Conservation (phyloP, 2,888 invertebrate species). For the Amblyjoppa proteus region DNA sequence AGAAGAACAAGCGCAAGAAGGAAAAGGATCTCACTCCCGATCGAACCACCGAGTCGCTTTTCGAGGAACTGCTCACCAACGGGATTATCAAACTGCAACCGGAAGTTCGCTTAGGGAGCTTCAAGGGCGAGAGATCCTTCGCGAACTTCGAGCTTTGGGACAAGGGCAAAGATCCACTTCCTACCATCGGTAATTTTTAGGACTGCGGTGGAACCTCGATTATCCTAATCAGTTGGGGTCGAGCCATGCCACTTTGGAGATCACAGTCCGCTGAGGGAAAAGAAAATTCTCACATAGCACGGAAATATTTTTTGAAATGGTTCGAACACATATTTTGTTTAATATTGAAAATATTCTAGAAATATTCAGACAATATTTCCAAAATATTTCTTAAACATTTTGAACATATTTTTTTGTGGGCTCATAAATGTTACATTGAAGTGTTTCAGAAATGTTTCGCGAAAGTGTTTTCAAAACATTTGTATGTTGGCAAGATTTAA, state of each 20-base stretch:
- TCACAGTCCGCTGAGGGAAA: too few relatives aligned
- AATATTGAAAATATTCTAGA: too few relatives aligned
- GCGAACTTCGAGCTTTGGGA: conserved; percentile 87
- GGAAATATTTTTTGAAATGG: background rate
- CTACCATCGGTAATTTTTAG: conserved; percentile 81
- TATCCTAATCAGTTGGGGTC: too few relatives aligned
- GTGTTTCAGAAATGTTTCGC: too few relatives aligned
- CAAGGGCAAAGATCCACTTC: conserved; percentile 87
- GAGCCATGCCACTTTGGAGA: background rate
- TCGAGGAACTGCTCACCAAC: conserved; percentile 96
- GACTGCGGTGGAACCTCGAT: background rate
- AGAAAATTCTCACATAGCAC: too few relatives aligned
- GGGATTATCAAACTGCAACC: conserved; percentile 95
- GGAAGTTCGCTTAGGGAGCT: conserved; percentile 89
- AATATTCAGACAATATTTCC: too few relatives aligned
- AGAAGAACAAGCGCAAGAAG: conserved; percentile 96
- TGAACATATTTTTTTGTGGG: too few relatives aligned
- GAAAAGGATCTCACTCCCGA: conserved; percentile 98
- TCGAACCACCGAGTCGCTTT: conserved; percentile 94
- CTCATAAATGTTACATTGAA: too few relatives aligned
- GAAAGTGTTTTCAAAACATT: too few relatives aligned
- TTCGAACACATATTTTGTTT: background rate
- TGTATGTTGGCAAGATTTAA: too few relatives aligned
- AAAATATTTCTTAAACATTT: too few relatives aligned
- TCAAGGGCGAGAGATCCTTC: conserved; percentile 93